phyloP scores from a whole-genome alignment of 1,140 invertebrate genomes.

The Bombus soroeensis region DNA sequence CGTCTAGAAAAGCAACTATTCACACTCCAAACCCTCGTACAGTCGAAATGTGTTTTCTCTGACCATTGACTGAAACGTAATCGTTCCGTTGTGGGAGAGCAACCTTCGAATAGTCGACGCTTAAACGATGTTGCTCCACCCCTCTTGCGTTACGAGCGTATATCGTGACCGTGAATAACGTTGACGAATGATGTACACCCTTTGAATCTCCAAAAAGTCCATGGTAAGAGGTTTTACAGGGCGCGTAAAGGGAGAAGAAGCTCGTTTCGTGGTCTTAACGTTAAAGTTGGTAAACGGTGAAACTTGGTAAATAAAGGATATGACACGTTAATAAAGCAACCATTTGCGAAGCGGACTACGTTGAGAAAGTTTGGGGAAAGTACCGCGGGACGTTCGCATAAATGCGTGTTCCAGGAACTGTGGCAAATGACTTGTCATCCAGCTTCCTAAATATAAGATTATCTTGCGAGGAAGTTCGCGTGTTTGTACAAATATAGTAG shows the following conservation, averaged over 20 bases:
- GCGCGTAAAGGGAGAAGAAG: background rate
- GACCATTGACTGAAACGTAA: slow-evolving; percentile 71
- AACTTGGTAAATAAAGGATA: slow-evolving; percentile 22
- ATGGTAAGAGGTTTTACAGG: slow-evolving; percentile 14
- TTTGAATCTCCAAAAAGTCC: background rate
- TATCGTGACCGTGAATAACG: slow-evolving; percentile 74
- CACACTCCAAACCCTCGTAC: slow-evolving; percentile 50
- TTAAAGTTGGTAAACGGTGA: background rate
- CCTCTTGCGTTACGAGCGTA: slow-evolving; percentile 19
- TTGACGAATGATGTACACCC: slow-evolving; percentile 64
- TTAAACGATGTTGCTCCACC: slow-evolving; percentile 23
- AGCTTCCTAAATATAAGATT: background rate
- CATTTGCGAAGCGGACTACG: background rate
- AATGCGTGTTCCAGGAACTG: background rate
- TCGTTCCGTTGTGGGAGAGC: slow-evolving; percentile 62
- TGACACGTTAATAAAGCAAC: slow-evolving; percentile 16
- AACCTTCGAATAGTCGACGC: slow-evolving; percentile 22
- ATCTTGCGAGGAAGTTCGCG: background rate
- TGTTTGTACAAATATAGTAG: background rate
- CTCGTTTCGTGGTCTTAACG: slow-evolving; percentile 12
- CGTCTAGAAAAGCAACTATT: slow-evolving; percentile 43
- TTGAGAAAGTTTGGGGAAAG: background rate
- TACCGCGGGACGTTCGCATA: background rate
- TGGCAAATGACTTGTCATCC: background rate
- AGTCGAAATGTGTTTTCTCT: slow-evolving; percentile 52